These are phyloP conservation scores for Tetheella fluctuosa DNA, from an alignment of 2,888 invertebrate genomes.

Conservation along the genomic window DNA sequence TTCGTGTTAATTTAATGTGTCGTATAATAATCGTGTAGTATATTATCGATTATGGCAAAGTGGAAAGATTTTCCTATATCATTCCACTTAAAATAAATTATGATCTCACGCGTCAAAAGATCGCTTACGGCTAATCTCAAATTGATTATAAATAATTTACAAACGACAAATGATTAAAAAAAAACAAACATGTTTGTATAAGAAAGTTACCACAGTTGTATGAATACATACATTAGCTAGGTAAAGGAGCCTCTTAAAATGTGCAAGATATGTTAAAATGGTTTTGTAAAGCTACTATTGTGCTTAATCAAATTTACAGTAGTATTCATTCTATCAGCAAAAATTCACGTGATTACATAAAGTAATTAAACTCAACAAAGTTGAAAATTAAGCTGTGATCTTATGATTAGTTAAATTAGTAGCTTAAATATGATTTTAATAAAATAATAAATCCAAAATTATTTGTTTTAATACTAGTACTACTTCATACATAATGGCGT, in stretches of 20 bases:
- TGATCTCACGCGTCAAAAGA: not conserved
- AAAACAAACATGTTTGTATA: too few species aligned
- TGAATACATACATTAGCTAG: too few species aligned
- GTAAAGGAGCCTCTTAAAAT: too few species aligned
- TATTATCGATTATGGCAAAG: constrained; percentile 2
- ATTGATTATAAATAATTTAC: too few species aligned
- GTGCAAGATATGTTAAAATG: too few species aligned
- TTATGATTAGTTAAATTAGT: not conserved
- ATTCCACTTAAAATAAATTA: constrained; percentile 1
- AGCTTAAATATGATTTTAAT: too few species aligned
- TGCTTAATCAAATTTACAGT: not conserved
- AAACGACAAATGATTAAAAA: too few species aligned
- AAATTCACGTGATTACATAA: not conserved
- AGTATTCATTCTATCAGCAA: not conserved
- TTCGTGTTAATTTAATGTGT: not conserved
- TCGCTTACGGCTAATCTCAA: not conserved
- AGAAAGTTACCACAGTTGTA: too few species aligned
- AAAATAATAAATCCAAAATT: too few species aligned
- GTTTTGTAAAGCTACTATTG: too few species aligned
- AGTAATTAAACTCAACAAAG: not conserved
- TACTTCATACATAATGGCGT: too few species aligned
- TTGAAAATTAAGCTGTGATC: not conserved
- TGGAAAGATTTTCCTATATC: constrained; percentile 1
- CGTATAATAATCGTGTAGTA: not conserved
- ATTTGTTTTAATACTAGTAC: too few species aligned